Evolutionary conservation across 2,113 vertebrate genomes (phyloP).

Genomic region (Thalassarche chlororhynchos): DNA sequence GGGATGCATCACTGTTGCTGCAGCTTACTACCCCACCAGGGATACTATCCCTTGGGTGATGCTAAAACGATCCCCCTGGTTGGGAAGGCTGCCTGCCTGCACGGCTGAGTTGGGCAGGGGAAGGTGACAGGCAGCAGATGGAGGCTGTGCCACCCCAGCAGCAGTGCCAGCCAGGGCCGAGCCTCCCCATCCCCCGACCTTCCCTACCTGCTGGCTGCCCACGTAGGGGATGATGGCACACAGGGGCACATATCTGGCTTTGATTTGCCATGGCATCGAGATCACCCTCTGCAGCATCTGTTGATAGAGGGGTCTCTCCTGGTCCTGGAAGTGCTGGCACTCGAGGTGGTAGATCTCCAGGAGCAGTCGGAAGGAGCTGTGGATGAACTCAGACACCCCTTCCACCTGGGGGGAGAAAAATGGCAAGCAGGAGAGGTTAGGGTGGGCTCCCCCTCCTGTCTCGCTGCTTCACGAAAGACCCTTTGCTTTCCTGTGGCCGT

Average conservation of each 20-base stretch:
- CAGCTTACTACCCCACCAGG: neutral
- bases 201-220: constrained; percentile 79
- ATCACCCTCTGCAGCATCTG: constrained; percentile 73
- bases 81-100: neutral
- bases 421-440: fast-evolving
- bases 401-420: constrained; percentile 76
- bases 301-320: constrained; percentile 70
- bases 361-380: constrained; percentile 77
- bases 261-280: constrained; percentile 83
- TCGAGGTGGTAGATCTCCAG: constrained; percentile 83
- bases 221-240: constrained; percentile 82
- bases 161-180: neutral
- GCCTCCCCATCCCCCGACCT: fast-evolving
- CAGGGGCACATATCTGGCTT: constrained; percentile 83
- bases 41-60: neutral
- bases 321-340: constrained; percentile 72
- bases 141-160: neutral
- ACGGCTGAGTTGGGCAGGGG: neutral
- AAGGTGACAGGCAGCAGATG: neutral
- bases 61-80: neutral
- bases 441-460: neutral
- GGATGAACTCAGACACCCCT: constrained; percentile 80
- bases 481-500: fast-evolving
- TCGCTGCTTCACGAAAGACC: neutral
- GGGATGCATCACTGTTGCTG: neutral